phyloP scores from a whole-genome alignment of 2,113 vertebrate genomes.

The Odocoileus virginianus region DNA sequence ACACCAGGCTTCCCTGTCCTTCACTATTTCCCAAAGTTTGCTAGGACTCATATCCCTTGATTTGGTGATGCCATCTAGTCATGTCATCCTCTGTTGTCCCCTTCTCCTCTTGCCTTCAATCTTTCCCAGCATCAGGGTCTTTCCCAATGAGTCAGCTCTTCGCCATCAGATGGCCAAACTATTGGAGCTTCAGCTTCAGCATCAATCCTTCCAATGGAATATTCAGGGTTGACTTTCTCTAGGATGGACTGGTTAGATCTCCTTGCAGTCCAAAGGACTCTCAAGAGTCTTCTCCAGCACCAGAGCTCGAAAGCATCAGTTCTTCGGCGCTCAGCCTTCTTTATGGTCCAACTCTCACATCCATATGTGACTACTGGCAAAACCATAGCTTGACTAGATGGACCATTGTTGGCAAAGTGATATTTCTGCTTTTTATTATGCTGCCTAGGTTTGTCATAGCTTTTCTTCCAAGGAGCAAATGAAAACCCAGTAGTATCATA shows the following conservation, averaged over 20 bases:
- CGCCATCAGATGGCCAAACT: background rate
- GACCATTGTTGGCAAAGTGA: background rate
- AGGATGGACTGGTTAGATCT: background rate
- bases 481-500: background rate
- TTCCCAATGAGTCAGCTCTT: background rate
- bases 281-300: background rate
- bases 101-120: background rate
- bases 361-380: background rate
- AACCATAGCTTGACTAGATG: background rate
- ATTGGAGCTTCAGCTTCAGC: background rate
- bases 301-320: background rate
- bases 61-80: background rate
- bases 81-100: background rate
- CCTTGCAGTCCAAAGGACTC: background rate
- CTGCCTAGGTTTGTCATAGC: background rate
- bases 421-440: background rate
- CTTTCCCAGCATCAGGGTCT: background rate
- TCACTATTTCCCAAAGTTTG: background rate
- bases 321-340: background rate
- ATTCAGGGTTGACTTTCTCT: background rate
- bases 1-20: background rate
- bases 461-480: background rate
- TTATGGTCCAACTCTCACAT: background rate
- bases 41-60: background rate
- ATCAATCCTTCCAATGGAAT: background rate